Conservation (phyloP, 2,113 vertebrate species). For the Phasianus colchicus region DNA sequence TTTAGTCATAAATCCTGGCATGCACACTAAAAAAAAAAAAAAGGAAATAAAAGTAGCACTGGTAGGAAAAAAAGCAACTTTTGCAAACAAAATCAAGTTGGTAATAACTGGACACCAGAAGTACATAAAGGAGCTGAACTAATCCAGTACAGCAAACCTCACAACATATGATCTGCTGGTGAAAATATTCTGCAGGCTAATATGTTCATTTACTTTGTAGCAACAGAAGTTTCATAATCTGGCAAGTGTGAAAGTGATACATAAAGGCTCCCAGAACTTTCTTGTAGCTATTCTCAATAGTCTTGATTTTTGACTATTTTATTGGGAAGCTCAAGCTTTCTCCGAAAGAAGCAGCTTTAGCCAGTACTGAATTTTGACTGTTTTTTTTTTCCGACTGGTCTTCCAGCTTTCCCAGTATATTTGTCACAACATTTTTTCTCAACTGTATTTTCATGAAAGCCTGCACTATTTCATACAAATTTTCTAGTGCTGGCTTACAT, state of each 20-base stretch:
- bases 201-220: neutral
- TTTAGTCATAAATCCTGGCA: slow-evolving; percentile 68
- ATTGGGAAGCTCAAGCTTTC: neutral
- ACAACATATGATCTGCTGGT: neutral
- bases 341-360: neutral
- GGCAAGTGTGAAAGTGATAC: neutral
- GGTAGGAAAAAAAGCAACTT: neutral
- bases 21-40: neutral
- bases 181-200: slow-evolving; percentile 8
- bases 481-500: neutral
- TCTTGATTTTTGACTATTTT: neutral
- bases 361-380: neutral
- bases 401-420: neutral
- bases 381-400: neutral
- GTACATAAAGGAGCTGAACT: neutral
- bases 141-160: neutral
- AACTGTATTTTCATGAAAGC: neutral
- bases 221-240: neutral
- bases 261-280: neutral
- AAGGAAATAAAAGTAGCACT: neutral
- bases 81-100: neutral
- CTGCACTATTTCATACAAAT: neutral
- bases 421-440: neutral
- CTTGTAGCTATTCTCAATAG: neutral
- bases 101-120: neutral